Percentiles rank a stretch among this genome's conserved stretches.
These are phyloP conservation scores for Equus przewalskii DNA, from an alignment of 2,113 vertebrate genomes.

Conservation along the genomic window DNA sequence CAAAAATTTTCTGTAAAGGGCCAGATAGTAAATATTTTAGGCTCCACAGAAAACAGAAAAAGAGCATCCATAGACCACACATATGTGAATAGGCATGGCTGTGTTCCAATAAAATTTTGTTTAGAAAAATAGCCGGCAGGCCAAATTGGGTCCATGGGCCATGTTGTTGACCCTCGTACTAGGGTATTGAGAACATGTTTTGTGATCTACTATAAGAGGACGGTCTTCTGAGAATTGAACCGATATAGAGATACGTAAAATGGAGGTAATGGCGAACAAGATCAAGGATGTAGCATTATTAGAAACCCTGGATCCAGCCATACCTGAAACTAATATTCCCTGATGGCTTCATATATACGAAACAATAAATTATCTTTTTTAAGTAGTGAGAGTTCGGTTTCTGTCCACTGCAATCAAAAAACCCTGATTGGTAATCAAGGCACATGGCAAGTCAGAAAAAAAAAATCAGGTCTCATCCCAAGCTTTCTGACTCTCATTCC, in stretches of 20 bases:
- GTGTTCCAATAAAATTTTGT: neutral
- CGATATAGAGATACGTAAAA: neutral
- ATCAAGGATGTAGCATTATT: neutral
- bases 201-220: neutral
- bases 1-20: neutral
- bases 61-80: neutral
- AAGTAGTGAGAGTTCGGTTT: neutral
- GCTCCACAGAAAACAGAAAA: neutral
- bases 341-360: neutral
- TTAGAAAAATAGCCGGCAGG: neutral
- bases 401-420: neutral
- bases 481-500: neutral
- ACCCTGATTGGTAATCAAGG: neutral
- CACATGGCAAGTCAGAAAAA: neutral
- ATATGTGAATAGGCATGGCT: neutral
- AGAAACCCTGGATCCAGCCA: conserved; percentile 11
- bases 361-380: neutral
- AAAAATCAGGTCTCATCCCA: neutral
- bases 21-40: neutral
- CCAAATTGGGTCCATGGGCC: neutral
- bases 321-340: neutral
- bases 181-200: neutral
- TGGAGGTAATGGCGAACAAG: neutral
- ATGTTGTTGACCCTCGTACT: neutral
- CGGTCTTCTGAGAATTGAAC: neutral